Evolutionary conservation across 2,113 vertebrate species (phyloP).

Genomic region (Vireo altiloquus): DNA sequence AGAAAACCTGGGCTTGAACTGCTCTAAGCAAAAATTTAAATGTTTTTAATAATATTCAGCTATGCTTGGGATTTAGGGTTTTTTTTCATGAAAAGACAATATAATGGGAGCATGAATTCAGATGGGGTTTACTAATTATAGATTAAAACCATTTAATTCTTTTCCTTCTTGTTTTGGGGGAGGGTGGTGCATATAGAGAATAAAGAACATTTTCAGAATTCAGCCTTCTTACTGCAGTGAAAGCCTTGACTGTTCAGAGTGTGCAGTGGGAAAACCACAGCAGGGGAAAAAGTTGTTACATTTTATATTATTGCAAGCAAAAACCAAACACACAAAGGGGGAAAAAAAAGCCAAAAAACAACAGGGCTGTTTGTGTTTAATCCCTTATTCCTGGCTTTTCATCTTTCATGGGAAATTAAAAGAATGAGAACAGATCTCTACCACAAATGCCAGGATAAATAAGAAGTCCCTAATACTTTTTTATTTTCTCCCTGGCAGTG

Average conservation of each 20-base stretch:
- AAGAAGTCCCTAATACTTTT: accelerated
- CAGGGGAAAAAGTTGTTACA: background rate
- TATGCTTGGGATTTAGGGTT: background rate
- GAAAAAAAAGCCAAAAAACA: background rate
- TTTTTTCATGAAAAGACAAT: background rate
- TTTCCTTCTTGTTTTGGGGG: background rate
- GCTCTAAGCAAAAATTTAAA: background rate
- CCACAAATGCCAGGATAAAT: background rate
- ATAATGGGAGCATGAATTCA: accelerated
- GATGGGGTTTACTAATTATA: background rate
- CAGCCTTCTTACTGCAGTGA: background rate
- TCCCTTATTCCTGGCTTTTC: background rate
- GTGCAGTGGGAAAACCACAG: background rate
- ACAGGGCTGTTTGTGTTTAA: accelerated
- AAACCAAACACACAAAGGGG: background rate
- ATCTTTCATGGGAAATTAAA: background rate
- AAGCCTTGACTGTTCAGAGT: background rate
- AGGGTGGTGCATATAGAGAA: background rate
- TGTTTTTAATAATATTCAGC: background rate
- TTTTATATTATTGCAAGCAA: background rate
- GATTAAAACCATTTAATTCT: background rate
- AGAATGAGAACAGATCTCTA: background rate
- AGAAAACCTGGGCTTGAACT: background rate
- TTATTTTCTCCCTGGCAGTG: background rate
- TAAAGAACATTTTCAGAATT: background rate